Evolutionary conservation across 2,888 invertebrate genomes (phyloP), one percentile per base, ranked within the genome.

Genomic region (Dorcus parallelipipedus): DNA sequence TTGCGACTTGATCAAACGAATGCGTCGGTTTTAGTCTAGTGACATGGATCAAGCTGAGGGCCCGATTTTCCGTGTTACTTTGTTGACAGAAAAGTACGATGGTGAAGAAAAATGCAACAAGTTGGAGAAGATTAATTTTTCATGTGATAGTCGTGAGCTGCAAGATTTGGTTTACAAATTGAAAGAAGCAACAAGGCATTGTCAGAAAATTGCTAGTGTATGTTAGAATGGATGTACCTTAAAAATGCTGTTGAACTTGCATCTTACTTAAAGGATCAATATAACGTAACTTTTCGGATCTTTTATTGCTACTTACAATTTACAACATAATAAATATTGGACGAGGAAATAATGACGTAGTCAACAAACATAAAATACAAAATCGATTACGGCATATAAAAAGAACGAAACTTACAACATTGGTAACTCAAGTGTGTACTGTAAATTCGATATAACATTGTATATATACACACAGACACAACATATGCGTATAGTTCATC

Each of bases 131-230:
- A 71, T 87, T 10, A 79, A 79, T 62, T 87, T 87, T 66, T 83
- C 82, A 3, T 87, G 87, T 71, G 84, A 83, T 43, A 81, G 81
- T 40, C 85, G 85, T 63, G 84, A 87, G 68, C 70, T 88, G 49
- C 86, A 87, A 69, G 87, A 87, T 75, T 78, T 88, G 56, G 83
- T 87, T 58, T 84, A 84, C 67, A 87, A 87, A 75, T 74, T 88
- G 20, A 86, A 86, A 72, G 86, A 87, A 71, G 80, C 85, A 50
- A 80, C 84, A 51, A 76, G 84, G 64, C 87, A 87, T 70, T 83
- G 86, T 69, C 85, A 86, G 65, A 83, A 80, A 69, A 73, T 84
- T 17, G 67, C 63, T 38, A 54, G 54, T 7, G 71, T 71, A 38
- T 67, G 66, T 58, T 70, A 49, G 65, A 8, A 0, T 20, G 20